Evolutionary conservation across 1,140 invertebrate species (phyloP).

Genomic region (Macrosteles quadrilineatus): DNA sequence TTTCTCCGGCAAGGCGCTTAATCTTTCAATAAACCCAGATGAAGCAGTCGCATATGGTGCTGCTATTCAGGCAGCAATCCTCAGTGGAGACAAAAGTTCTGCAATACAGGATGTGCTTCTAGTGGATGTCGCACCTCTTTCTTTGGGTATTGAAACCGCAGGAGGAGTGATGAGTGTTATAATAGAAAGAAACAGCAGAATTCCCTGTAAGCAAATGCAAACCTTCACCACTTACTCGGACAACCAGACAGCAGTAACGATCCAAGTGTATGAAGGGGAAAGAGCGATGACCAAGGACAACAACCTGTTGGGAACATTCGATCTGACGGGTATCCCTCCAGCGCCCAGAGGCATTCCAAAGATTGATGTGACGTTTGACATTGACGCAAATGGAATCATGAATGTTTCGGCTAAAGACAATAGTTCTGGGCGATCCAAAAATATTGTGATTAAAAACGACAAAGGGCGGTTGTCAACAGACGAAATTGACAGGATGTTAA

Average conservation of each 20-base stretch:
- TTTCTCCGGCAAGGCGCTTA: constrained; percentile 62
- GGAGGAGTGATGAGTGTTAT: constrained; percentile 60
- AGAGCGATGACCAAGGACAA: constrained; percentile 68
- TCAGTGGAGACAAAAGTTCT: constrained; percentile 58
- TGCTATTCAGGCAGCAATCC: constrained; percentile 64
- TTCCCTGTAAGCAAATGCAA: constrained; percentile 57
- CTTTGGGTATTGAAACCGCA: constrained; percentile 59
- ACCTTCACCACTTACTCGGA: constrained; percentile 59
- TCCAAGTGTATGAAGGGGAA: constrained; percentile 73
- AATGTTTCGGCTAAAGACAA: constrained; percentile 61
- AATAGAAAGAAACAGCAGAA: constrained; percentile 57
- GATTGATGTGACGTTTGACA: constrained; percentile 59
- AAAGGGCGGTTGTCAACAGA: constrained; percentile 58
- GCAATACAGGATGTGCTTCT: constrained; percentile 59
- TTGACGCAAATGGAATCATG: constrained; percentile 71
- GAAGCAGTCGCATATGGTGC: constrained; percentile 68
- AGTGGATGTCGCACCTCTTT: constrained; percentile 58
- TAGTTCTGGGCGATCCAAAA: constrained; percentile 55
- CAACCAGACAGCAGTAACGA: constrained; percentile 73
- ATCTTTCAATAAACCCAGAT: constrained; percentile 68
- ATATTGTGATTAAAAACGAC: constrained; percentile 61
- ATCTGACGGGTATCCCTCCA: constrained; percentile 65
- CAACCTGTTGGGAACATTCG: constrained; percentile 79
- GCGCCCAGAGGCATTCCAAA: constrained; percentile 56
- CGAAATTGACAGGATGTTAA: constrained; percentile 64